These are phyloP conservation scores for Acanthaster planci DNA, from an alignment of 35 echinoderm and acorn worm species.

Conservation along the genomic window DNA sequence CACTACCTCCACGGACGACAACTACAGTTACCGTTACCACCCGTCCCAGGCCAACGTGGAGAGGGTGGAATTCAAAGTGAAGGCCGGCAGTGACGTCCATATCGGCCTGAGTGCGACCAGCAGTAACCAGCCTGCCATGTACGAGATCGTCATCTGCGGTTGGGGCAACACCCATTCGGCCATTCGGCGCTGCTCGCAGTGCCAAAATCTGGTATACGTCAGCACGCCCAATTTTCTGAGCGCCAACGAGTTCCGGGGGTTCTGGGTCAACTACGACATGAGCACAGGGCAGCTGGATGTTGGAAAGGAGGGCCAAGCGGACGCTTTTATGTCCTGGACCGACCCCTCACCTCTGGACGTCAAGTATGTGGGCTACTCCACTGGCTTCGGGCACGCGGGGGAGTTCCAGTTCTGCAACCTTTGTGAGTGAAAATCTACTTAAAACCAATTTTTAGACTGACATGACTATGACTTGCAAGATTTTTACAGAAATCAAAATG, in stretches of 20 bases:
- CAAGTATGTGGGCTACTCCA: conserved; percentile 73
- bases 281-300: conserved; percentile 57
- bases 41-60: conserved; percentile 36
- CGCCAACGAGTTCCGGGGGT: conserved; percentile 59
- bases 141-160: conserved; percentile 80
- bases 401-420: conserved; percentile 72
- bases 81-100: conserved; percentile 73
- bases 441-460: background rate
- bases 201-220: conserved; percentile 34
- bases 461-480: background rate
- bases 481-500: background rate
- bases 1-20: conserved; percentile 27
- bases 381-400: conserved; percentile 49
- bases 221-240: conserved; percentile 54
- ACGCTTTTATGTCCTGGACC: conserved; percentile 65
- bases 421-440: conserved; percentile 9
- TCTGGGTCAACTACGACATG: conserved; percentile 67
- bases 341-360: conserved; percentile 60
- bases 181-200: conserved; percentile 47
- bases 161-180: conserved; percentile 58
- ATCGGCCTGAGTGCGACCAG: conserved; percentile 45
- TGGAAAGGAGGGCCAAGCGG: conserved; percentile 44
- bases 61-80: conserved; percentile 66
- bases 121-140: conserved; percentile 52
- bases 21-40: conserved; percentile 66